These are phyloP conservation scores for Maconellicoccus hirsutus DNA, from an alignment of 1,140 invertebrate genomes.

Conservation along the genomic window DNA sequence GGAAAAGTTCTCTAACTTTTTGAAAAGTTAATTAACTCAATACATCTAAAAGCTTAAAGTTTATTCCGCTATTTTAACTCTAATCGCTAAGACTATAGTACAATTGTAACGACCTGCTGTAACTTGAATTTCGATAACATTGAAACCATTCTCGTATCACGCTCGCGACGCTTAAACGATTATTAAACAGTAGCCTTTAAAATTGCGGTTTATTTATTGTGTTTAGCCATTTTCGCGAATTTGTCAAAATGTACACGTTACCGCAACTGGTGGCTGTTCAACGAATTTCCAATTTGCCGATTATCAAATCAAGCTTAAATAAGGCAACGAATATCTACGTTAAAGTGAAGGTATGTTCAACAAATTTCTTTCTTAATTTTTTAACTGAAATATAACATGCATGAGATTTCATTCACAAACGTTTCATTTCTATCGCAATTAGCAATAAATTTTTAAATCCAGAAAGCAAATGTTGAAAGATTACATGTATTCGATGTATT, in stretches of 20 bases:
- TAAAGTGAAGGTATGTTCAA: not conserved
- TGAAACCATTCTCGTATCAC: not conserved
- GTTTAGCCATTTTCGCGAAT: not conserved
- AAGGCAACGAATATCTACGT: not conserved
- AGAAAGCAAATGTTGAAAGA: too few relatives aligned
- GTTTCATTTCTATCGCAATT: too few relatives aligned
- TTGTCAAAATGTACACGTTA: not conserved
- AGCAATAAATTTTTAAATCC: too few relatives aligned
- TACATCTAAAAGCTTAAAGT: not conserved
- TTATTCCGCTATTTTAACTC: not conserved
- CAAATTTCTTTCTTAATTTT: too few relatives aligned
- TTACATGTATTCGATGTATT: too few relatives aligned
- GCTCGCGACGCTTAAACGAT: not conserved
- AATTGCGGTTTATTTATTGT: not conserved
- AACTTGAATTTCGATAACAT: not conserved
- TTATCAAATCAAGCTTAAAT: not conserved
- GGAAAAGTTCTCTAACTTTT: not conserved
- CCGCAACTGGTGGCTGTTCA: not conserved
- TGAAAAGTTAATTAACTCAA: not conserved
- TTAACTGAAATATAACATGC: too few relatives aligned
- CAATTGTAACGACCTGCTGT: not conserved
- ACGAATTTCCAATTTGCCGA: not conserved
- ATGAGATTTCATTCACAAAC: too few relatives aligned
- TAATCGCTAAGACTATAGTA: not conserved
- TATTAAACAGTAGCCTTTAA: not conserved